Conservation (phyloP, 2,888 invertebrate species). For the Crioceris asparagi region DNA sequence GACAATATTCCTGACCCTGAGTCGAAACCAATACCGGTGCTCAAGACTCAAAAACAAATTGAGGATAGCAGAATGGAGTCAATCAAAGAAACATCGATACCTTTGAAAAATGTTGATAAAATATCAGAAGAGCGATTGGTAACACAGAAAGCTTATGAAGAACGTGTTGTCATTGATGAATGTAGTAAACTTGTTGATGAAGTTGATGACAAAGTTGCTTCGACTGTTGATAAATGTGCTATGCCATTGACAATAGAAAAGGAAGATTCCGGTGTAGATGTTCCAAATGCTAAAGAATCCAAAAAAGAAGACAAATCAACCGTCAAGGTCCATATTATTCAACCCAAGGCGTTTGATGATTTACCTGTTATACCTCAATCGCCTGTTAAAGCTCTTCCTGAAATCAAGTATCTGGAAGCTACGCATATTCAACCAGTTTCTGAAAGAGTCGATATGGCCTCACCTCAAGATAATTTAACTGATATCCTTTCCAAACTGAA, state of each 20-base stretch:
- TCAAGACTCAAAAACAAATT: constrained; percentile 2
- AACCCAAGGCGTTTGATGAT: constrained; percentile 2
- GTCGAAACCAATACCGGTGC: constrained; percentile 7
- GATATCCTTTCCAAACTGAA: constrained; percentile 10
- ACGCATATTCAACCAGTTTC: constrained; percentile 2
- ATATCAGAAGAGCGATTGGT: background rate
- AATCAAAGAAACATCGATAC: background rate
- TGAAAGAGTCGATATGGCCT: background rate
- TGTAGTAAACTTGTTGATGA: no score
- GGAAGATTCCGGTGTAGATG: background rate
- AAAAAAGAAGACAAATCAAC: background rate
- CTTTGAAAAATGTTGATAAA: background rate
- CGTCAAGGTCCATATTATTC: background rate
- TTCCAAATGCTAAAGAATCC: background rate
- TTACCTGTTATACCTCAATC: constrained; percentile 11
- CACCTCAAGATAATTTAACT: constrained; percentile 3
- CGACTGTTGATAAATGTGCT: background rate
- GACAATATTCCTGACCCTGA: constrained; percentile 11
- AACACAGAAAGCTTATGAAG: background rate
- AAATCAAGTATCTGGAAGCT: constrained; percentile 15
- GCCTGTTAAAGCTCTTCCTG: constrained; percentile 15
- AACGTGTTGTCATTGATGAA: no score
- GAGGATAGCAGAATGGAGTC: no score
- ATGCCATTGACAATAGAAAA: background rate
- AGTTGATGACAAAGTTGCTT: no score